Base-by-base conservation (phyloP, 2,888 invertebrate species). In the Congeria kusceri region DNA sequence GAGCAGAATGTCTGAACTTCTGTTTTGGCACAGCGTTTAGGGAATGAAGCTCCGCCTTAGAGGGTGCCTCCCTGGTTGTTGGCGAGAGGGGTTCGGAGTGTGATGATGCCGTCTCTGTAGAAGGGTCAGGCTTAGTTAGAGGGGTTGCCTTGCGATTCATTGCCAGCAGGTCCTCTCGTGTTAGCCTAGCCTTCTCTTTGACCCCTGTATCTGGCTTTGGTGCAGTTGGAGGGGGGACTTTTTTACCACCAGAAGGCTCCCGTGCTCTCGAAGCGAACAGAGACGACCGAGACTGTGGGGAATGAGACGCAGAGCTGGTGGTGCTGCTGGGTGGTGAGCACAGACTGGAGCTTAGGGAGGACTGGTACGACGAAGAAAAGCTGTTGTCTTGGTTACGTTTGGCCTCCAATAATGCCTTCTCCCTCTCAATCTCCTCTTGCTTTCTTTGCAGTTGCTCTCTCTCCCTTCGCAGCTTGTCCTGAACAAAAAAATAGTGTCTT, bases 121-220 rank as follows among this genome's bases (percentile, higher is more conserved):
- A 27, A 25, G 56, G 57, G 28, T 80, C 76, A 0, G 88, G 87
- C 27, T 83, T 84, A 39, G 86, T 84, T 18, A 89, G 64, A 1
- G 91, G 91, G 7, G 87, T 90, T 23, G 91, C 81, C 61, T 85
- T 88, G 25, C 89, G 82, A 70, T 89, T 91, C 90, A 91, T 91
- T 47, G 87, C 87, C 46, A 91, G 39, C 75, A 89, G 81, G 70
- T 90, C 89, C 32, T 91, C 90, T 57, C 89, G 67, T 9, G 91
- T 88, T 20, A 85, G 71, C 53, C 84, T 62, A 1, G 63, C 80
- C 39, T 80, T 83, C 32, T 69, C 56, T 53, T 53, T 53, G 25
- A 64, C 28, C 13, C 63, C 64, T 57, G 68, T 74, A 11, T 80
- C 80, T n/a, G 84, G 76, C 57, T 75, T 80, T 27, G 81, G 75